Conservation (phyloP, 2,888 invertebrate genomes). For the Cryptus armator region DNA sequence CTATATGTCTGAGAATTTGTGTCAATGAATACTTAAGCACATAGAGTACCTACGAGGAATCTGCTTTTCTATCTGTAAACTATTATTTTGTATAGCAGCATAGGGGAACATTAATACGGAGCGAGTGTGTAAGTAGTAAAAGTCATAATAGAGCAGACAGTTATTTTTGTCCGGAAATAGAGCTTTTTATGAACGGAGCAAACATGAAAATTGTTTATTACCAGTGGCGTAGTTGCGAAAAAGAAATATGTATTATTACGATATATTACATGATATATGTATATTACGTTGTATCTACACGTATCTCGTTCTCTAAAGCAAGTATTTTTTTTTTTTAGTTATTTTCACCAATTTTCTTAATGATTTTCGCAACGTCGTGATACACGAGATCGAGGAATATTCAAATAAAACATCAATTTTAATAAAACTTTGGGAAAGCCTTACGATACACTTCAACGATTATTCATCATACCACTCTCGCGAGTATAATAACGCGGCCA, state of each 20-base stretch:
- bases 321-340: not conserved
- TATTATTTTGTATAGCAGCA: too few species aligned
- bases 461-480: slow-evolving; percentile 24
- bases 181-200: not conserved
- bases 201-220: not conserved
- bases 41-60: too few species aligned
- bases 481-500: slow-evolving; percentile 50
- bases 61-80: too few species aligned
- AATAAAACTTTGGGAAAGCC: not conserved
- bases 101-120: too few species aligned
- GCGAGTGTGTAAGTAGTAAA: too few species aligned
- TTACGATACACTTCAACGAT: not conserved
- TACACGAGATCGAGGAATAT: not conserved
- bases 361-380: not conserved
- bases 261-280: too few species aligned
- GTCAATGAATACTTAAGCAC: too few species aligned
- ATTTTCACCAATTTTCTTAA: not conserved
- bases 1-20: not conserved
- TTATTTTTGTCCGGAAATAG: not conserved
- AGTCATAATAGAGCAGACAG: not conserved
- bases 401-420: not conserved
- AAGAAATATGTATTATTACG: not conserved
- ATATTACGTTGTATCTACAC: not conserved
- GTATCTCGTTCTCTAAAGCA: too few species aligned
- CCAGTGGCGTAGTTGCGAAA: not conserved